Conservation (phyloP, 2,888 invertebrate genomes). For the Melieria picta region DNA sequence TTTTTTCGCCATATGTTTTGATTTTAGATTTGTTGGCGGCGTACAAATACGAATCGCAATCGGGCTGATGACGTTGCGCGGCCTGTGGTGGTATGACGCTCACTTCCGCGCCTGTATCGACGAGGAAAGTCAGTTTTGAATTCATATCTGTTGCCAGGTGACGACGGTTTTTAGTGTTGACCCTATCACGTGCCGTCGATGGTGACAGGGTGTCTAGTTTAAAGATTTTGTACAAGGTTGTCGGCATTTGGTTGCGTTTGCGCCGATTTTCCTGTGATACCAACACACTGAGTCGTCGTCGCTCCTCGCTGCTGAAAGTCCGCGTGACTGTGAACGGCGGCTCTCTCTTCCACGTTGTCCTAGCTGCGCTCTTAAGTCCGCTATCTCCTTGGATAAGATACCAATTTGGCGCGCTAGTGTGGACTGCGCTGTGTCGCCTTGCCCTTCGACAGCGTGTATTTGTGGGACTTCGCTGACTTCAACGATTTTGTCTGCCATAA, state of each 20-base stretch:
- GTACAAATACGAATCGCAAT: not conserved
- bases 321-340: not conserved
- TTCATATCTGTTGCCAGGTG: conserved; percentile 24
- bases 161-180: conserved; percentile 15
- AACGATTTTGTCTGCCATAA: conserved; percentile 36
- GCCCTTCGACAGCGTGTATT: not conserved
- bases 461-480: conserved; percentile 28
- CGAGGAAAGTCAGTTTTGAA: conserved; percentile 1
- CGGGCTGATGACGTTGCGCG: not conserved
- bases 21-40: conserved; percentile 40
- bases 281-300: not conserved
- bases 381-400: not conserved
- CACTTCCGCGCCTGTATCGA: conserved; percentile 15
- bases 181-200: conserved; percentile 16
- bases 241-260: conserved; percentile 28
- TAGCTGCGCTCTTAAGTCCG: not conserved
- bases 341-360: not conserved
- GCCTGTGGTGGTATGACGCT: conserved; percentile 10
- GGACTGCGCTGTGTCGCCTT: not conserved
- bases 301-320: not conserved
- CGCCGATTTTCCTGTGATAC: conserved; percentile 19
- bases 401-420: not conserved
- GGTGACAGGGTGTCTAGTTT: conserved; percentile 23
- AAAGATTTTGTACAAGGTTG: conserved; percentile 19
- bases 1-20: conserved; percentile 35